Base-by-base conservation (phyloP, 2,113 vertebrate genomes). In the Menidia beryllina region DNA sequence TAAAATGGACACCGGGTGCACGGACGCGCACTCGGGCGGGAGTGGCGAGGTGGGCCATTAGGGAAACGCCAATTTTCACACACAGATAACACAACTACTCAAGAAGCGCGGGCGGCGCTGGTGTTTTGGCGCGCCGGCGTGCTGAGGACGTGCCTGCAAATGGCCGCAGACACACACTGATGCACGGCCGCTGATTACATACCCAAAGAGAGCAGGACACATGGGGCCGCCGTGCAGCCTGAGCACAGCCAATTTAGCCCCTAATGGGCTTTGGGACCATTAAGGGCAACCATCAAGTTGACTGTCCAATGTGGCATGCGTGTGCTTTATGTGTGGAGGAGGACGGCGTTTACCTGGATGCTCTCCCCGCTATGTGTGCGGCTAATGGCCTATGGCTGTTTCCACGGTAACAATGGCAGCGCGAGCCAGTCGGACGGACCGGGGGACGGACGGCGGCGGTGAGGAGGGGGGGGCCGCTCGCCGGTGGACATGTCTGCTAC, bases 321-420 rank as follows among this genome's bases (percentile, higher is more conserved):
- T 36, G 58, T 49, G 34, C 59, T 54, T 63, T 72, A 59, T 72
- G 51, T 57, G 70, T 50, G 74, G 57, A 69, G 55, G 70, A 80
- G 72, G 61, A 59, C 61, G 19, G 52, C 74, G 75, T 88, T 90
- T 86, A 88, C 89, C 84, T 85, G 48, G 60, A 62, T 77, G 76
- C 72, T 55, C 62, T 36, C 70, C 62, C 66, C 68, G 47, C 70
- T 72, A 82, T 84, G 74, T 80, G 64, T 87, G 86, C 81, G 81
- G 83, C 80, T 91, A 90, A 92, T 91, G 89, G 84, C 70, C 84
- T 90, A 83, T 85, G 84, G 82, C 89, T 69, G 89, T 91, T 87
- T 89, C 91, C 86, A 91, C 69, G 82, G 88, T 86, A 92, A 91
- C 89, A 75, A 79, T 56, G 79, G 76, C 66, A 73, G 81, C 85